Evolutionary conservation across 1,140 invertebrate species (phyloP), one percentile per base, ranked within the genome.

Genomic region (Hesperophylax magnus): DNA sequence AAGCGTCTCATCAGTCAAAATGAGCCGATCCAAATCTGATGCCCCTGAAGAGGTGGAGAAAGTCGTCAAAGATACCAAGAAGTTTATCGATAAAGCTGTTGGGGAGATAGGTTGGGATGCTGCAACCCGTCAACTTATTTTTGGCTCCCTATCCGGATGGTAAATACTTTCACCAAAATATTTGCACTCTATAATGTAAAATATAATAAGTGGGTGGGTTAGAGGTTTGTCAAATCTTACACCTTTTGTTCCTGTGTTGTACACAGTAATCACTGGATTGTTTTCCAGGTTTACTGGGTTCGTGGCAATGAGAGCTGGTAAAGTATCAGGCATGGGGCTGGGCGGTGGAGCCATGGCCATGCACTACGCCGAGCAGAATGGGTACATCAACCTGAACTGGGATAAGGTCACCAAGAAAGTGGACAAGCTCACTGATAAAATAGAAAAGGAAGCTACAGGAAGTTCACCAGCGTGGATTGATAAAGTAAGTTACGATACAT

Each of bases 331-430:
- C 1, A 92, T 95, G 71, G 93, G 95, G 5, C 86, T 97, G 81
- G 96, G 96, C 76, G 95, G 95, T 75, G 94, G 94, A 74, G 93
- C 97, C 61, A 93, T 97, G 80, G 89, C 96, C 80, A 86, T 97
- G 58, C 95, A 97, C 91, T 91, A 97, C 80, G 96, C 96, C 11
- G 92, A 95, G 67, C 93, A 96, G 84, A 92, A 96, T 85, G 96
- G 96, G 27, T 96, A 96, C 81, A 94, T 97, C 17, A 94, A 94
- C 84, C 90, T 95, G 74, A 94, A 97, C 87, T 97, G 96, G 96
- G 92, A 93, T 65, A 93, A 94, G 87, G 87, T 97, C n/a, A 92
- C 93, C 75, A 92, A 90, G 81, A 93, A 95, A 83, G 90, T 94
- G 0, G 94, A 96, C 79, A 94, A 93, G 85, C 90, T 95, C 14